Base-by-base conservation (phyloP, 2,888 invertebrate species). In the Caenorhabditis sp. region DNA sequence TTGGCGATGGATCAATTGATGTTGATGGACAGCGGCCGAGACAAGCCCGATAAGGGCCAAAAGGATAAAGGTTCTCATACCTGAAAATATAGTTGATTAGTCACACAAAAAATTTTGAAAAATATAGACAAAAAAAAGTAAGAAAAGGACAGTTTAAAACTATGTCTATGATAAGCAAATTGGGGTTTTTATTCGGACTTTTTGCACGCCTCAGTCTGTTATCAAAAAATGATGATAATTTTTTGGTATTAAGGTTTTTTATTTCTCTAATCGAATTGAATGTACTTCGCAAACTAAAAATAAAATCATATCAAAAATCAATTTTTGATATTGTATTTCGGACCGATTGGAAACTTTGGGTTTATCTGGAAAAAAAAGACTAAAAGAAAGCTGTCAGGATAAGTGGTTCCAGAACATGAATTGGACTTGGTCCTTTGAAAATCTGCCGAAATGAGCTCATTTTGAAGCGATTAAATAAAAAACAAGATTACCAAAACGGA, bases 11-110 rank as follows among this genome's bases (percentile, higher is more conserved):
- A 72, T 64, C 21, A 80, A 38, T 20, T 64, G 54, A 54, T 69
- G 67, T 59, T 78, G 70, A 52, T 57, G 61, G 50, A 80, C 77
- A 25, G 60, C 71, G 31, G 77, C 76, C 43, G 71, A 61, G 67
- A 72, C 70, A 21, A 80, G 20, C 67, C 76, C 78, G 63, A 80
- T 52, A 27, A 78, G 70, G 66, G 77, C 75, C 49, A 79, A 64
- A 26, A 79, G 71, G 56, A 79, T 68, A 60, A 74, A 67, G 64
- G 67, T 64, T 58, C 31, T 56, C 72, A 72, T 72, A 63, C 63
- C 70, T 71, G 60, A 20, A 70, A 43, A 43, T 36, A 36, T 36
- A 10, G 10, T 8, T 8, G 10, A 36, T 36, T 36, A 10, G 36
- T 36, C 10, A 17, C 3, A 17, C 3, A 43, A 43, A 43, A 43